Conservation (phyloP, 2,113 vertebrate species). For the Heliornis fulica region DNA sequence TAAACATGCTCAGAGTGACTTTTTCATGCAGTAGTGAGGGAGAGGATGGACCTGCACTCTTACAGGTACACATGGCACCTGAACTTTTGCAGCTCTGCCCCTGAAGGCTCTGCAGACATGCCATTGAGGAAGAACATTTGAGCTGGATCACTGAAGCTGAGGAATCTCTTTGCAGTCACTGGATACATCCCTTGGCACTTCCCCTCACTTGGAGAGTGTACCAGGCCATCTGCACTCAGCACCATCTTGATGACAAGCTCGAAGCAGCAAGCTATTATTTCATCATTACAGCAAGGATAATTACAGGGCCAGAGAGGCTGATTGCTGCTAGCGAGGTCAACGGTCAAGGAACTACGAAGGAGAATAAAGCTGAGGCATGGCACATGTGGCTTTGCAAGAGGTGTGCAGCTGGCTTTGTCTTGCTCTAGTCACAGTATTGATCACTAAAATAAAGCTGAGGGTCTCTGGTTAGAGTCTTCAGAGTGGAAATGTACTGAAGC, state of each 20-base stretch:
- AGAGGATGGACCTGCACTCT: background rate
- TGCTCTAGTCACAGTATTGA: background rate
- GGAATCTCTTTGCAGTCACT: background rate
- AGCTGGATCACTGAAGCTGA: background rate
- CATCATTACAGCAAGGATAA: slow-evolving; percentile 28
- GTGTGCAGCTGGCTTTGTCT: background rate
- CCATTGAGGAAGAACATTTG: background rate
- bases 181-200: background rate
- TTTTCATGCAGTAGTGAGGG: background rate
- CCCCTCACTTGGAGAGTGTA: background rate
- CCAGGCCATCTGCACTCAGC: slow-evolving; percentile 34
- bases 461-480: background rate
- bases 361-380: background rate
- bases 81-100: background rate
- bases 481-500: background rate
- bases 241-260: slow-evolving; percentile 8
- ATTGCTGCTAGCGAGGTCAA: slow-evolving; percentile 29
- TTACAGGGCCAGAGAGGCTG: background rate
- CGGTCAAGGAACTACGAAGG: slow-evolving; percentile 12
- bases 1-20: background rate
- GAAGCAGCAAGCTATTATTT: slow-evolving; percentile 31
- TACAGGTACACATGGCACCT: background rate
- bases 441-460: background rate
- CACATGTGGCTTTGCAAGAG: background rate
- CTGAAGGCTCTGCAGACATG: background rate